phyloP scores from a whole-genome alignment of 2,888 invertebrate species.

The Leucoma salicis region DNA sequence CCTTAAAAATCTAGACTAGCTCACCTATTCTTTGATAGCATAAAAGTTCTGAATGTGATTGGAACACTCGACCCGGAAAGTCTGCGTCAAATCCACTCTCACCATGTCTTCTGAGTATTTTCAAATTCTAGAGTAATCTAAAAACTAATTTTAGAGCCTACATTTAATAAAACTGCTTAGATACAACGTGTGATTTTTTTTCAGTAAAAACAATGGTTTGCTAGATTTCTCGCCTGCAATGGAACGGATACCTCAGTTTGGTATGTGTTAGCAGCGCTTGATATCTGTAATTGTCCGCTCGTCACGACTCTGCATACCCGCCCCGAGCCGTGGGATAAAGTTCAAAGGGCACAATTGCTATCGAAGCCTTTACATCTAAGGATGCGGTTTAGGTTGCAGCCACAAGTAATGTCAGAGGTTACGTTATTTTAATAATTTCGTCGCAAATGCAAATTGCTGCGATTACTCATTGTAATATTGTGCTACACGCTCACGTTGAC shows the following conservation, averaged over 20 bases:
- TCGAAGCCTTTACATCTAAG: constrained; percentile 48
- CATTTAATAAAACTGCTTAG: too few species aligned
- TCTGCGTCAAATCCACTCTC: too few species aligned
- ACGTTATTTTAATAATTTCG: constrained; percentile 41
- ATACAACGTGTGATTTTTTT: too few species aligned
- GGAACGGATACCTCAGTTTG: constrained; percentile 35
- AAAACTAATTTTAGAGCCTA: too few species aligned
- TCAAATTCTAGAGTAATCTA: too few species aligned
- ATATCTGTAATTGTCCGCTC: constrained; percentile 59
- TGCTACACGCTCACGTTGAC: neutral
- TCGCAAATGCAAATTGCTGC: constrained; percentile 36
- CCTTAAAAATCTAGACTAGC: too few species aligned
- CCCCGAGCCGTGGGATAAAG: constrained; percentile 53
- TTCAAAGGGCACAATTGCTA: constrained; percentile 59
- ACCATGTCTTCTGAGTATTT: too few species aligned
- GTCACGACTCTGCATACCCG: constrained; percentile 54
- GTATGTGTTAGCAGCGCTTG: constrained; percentile 46
- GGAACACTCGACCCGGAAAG: too few species aligned
- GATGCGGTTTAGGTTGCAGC: constrained; percentile 40
- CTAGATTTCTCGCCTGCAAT: neutral
- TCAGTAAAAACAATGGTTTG: too few species aligned
- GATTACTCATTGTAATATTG: constrained; percentile 34
- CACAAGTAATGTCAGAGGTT: constrained; percentile 41
- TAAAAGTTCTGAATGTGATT: too few species aligned
- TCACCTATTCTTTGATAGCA: too few species aligned